Evolutionary conservation across 2,797 vertebrate species (phyloP).

Genomic region (Smutsia gigantea): DNA sequence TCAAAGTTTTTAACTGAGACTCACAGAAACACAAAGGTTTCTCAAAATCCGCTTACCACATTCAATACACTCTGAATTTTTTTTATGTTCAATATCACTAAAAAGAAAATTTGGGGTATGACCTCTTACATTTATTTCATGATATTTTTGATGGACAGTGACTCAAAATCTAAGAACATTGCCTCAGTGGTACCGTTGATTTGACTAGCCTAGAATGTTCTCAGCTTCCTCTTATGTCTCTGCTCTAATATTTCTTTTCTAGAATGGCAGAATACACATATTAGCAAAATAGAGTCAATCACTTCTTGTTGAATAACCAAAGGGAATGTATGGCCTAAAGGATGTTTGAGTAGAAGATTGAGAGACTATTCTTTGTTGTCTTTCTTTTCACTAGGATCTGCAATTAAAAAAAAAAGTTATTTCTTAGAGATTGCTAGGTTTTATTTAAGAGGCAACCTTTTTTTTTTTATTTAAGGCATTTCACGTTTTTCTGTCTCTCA

Average conservation of each 20-base stretch:
- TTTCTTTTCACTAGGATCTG: constrained; percentile 34
- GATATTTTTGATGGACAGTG: constrained; percentile 32
- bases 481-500: neutral
- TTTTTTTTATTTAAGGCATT: neutral
- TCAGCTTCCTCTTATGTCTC: neutral
- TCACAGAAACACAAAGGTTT: neutral
- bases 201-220: neutral
- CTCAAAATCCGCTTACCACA: neutral
- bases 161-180: constrained; percentile 46
- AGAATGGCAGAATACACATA: neutral
- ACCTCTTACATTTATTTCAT: constrained; percentile 25
- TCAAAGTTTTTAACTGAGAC: neutral
- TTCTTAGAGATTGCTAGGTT: constrained; percentile 15
- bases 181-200: neutral
- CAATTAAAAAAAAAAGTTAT: neutral
- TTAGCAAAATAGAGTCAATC: constrained; percentile 8
- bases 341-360: neutral
- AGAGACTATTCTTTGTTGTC: constrained; percentile 5
- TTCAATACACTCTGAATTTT: neutral
- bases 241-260: constrained; percentile 25
- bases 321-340: neutral
- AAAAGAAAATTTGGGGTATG: constrained; percentile 52
- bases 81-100: neutral
- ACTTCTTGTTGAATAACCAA: neutral
- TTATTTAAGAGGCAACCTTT: constrained; percentile 30